Conservation (phyloP, 1,140 invertebrate species). For the Chelonus insularis region DNA sequence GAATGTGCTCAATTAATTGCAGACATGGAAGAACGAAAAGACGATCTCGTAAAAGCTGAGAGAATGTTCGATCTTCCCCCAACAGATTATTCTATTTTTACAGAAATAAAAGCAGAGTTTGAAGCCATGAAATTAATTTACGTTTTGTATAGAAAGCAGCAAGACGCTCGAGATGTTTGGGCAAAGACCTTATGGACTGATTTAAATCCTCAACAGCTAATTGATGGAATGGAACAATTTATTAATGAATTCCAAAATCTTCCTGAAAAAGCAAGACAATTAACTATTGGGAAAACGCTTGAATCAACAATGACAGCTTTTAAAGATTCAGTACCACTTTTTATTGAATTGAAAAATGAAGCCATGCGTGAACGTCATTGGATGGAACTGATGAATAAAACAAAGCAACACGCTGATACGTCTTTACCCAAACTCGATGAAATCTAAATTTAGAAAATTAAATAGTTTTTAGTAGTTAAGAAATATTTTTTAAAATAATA, state of each 20-base stretch:
- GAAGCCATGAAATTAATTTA: constrained; percentile 74
- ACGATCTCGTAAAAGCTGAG: constrained; percentile 77
- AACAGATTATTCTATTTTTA: constrained; percentile 77
- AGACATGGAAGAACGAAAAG: constrained; percentile 68
- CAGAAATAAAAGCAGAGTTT: constrained; percentile 72
- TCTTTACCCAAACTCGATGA: constrained; percentile 66
- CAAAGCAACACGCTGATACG: constrained; percentile 84
- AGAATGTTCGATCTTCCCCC: constrained; percentile 83
- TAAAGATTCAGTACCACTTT: constrained; percentile 82
- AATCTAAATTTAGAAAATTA: no score
- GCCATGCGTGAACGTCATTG: constrained; percentile 86
- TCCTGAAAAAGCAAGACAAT: constrained; percentile 61
- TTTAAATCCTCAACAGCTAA: constrained; percentile 78
- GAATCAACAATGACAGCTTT: constrained; percentile 86
- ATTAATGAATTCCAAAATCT: constrained; percentile 76
- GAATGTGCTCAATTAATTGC: constrained; percentile 70
- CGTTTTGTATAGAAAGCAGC: constrained; percentile 78
- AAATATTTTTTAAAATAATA: no score
- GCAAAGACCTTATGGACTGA: constrained; percentile 85
- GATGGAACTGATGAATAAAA: constrained; percentile 85
- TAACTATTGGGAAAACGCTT: constrained; percentile 68
- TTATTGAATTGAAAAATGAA: constrained; percentile 89
- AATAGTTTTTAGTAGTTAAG: no score
- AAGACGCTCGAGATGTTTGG: constrained; percentile 76
- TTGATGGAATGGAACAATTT: constrained; percentile 85